Percentiles rank a stretch among this genome's conserved stretches.
phyloP scores from a whole-genome alignment of 2,113 vertebrate genomes.

The Phasianus colchicus region DNA sequence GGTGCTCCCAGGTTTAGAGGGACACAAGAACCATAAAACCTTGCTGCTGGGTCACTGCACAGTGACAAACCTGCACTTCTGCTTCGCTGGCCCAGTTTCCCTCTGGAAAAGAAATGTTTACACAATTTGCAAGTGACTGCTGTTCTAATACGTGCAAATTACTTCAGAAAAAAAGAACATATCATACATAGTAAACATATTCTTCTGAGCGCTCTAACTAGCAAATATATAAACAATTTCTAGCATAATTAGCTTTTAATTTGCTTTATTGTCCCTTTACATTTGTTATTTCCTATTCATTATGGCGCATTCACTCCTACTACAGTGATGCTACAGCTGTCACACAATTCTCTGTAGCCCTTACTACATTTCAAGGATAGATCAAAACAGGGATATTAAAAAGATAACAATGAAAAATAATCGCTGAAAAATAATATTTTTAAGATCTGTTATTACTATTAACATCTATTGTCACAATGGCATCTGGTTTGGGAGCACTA shows the following conservation, averaged over 20 bases:
- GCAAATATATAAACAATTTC: neutral
- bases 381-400: neutral
- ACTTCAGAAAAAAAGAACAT: neutral
- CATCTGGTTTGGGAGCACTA: constrained; percentile 20
- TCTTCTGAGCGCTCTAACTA: neutral
- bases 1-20: neutral
- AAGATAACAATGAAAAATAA: neutral
- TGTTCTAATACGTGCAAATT: neutral
- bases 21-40: neutral
- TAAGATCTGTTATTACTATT: neutral
- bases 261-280: neutral
- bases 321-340: neutral
- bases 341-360: neutral
- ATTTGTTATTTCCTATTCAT: neutral
- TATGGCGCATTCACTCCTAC: neutral
- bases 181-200: neutral
- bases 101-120: neutral
- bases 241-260: neutral
- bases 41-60: neutral
- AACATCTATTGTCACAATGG: neutral
- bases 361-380: neutral
- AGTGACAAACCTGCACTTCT: neutral
- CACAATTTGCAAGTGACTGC: neutral
- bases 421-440: neutral
- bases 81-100: neutral